Evolutionary conservation across 1,140 invertebrate genomes (phyloP).

Genomic region (Aphaenogaster floridana): DNA sequence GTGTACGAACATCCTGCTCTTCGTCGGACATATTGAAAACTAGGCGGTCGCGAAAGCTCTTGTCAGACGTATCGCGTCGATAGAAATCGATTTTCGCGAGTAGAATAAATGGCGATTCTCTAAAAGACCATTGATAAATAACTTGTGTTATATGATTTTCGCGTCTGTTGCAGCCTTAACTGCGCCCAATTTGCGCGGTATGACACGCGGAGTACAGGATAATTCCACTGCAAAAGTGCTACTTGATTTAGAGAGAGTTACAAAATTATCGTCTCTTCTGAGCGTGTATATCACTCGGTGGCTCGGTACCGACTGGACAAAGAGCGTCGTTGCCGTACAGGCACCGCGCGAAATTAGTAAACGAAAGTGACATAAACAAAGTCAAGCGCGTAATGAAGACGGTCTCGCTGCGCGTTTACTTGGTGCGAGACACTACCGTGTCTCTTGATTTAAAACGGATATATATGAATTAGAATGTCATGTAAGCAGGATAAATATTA

Average conservation of each 20-base stretch:
- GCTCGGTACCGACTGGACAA: background rate
- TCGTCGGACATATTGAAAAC: conserved; percentile 22
- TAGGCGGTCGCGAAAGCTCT: background rate
- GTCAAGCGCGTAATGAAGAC: background rate
- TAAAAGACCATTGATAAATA: background rate
- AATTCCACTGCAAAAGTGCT: background rate
- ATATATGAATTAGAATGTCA: background rate
- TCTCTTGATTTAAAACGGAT: background rate
- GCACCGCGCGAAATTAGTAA: background rate
- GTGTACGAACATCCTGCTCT: background rate
- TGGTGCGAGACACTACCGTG: no score
- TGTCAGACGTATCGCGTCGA: background rate
- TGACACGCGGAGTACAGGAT: background rate
- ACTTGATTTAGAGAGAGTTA: background rate
- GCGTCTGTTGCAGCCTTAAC: background rate
- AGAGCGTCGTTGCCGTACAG: background rate
- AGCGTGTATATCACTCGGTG: background rate
- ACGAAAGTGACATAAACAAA: conserved; percentile 5
- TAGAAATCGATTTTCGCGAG: background rate
- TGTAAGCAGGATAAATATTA: background rate
- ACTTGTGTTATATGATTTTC: background rate
- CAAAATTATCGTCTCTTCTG: background rate
- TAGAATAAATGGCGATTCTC: background rate
- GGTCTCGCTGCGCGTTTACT: no score
- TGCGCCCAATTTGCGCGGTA: background rate